Base-by-base conservation (phyloP, 2,797 vertebrate genomes). In the Coregonus suidteri region DNA sequence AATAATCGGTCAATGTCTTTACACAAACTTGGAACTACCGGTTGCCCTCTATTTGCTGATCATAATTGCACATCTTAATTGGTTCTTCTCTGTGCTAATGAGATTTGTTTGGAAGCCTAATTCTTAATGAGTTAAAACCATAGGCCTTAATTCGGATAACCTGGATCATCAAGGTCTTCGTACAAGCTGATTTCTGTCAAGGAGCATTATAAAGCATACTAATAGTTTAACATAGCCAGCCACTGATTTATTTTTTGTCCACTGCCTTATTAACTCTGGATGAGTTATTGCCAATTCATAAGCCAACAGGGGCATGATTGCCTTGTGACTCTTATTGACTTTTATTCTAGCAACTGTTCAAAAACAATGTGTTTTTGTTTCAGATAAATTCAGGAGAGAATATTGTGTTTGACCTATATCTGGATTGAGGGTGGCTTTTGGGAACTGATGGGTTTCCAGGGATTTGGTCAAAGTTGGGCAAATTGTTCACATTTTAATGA, bases 401-500 rank as follows among this genome's bases (percentile, higher is more conserved):
- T 20, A 20, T 67, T 79, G 75, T 81, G 81, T 75, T 7, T 75
- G 73, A 41, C 41, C 41, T 9, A 41, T 77, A 75, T 81, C 75
- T 87, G 74, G 70, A 66, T 68, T 74, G 73, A 78, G 82, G 81
- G 80, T 86, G 70, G 75, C 68, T 66, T 75, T 41, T 82, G 78
- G 78, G 83, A 88, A 79, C 65, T 75, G 25, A 64, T 34, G 66
- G n/a, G 52, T 79, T 80, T 85, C 79, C 68, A 59, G 82, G 82
- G 81, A 83, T 54, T 53, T 74, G 51, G 25, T 78, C 13, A 30
- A 75, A 66, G 74, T 20, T 41, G 75, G 54, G 74, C 53, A 73
- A 5, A 73, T 77, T 47, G 41, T 78, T 79, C 41, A 56, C 66
- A 9, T 1, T 78, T 77, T 59, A 78, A 75, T 31, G 37, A 79